phyloP scores from a whole-genome alignment of 2,113 vertebrate genomes.

The Pseudorasbora parva region DNA sequence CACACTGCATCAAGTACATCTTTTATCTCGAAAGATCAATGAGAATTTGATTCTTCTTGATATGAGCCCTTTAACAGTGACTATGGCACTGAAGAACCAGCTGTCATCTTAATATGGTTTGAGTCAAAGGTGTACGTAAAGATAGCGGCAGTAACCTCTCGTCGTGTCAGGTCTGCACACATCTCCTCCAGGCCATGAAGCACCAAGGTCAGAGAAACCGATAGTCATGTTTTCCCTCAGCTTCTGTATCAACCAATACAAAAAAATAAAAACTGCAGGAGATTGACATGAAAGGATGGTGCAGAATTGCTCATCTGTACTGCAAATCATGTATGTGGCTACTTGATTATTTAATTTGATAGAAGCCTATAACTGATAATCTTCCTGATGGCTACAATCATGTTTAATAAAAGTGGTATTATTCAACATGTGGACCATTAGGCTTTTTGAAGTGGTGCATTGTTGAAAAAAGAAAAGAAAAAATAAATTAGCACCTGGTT shows the following conservation, averaged over 20 bases:
- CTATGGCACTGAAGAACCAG: conserved; percentile 2
- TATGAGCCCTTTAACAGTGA: conserved; percentile 8
- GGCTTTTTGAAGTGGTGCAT: background rate
- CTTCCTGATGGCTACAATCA: background rate
- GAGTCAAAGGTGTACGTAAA: background rate
- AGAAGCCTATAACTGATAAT: background rate
- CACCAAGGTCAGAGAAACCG: conserved; percentile 29
- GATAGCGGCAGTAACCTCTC: background rate
- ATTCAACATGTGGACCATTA: conserved; percentile 6
- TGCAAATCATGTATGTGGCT: background rate
- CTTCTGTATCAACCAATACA: background rate
- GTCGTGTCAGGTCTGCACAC: conserved; percentile 16
- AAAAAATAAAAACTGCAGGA: background rate
- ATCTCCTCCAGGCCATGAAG: conserved; percentile 18
- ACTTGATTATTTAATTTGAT: background rate
- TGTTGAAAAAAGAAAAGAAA: background rate
- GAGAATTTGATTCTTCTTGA: background rate
- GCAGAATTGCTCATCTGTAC: background rate
- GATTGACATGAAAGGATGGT: background rate
- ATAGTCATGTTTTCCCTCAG: background rate
- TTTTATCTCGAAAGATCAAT: conserved; percentile 13
- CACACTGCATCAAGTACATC: background rate
- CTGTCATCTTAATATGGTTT: conserved; percentile 18
- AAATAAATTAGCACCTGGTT: background rate
- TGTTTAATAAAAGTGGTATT: background rate